Conservation (phyloP, 37 sponge, comb jelly and placozoan genomes). For the Haliclona indistincta region DNA sequence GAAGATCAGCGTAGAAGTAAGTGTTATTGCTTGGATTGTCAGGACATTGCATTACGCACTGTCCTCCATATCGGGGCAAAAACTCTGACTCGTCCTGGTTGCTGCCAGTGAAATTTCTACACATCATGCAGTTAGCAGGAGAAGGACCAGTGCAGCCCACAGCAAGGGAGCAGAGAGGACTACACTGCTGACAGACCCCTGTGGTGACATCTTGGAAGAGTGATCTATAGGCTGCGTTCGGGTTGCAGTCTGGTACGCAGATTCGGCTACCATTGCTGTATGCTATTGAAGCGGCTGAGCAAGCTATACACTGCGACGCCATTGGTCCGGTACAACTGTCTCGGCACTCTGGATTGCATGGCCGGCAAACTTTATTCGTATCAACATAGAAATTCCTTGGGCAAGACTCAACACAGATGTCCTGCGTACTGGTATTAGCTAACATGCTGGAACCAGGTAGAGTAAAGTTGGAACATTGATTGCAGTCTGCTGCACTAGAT, state of each 20-base stretch:
- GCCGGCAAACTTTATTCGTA: conserved; percentile 17
- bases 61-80: conserved; percentile 3
- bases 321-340: conserved; percentile 52
- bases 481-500: conserved; percentile 49
- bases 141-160: conserved; percentile 62
- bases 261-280: conserved; percentile 9
- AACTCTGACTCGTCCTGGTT: neutral
- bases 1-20: neutral
- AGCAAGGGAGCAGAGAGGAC: conserved; percentile 21
- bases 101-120: neutral
- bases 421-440: neutral
- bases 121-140: conserved; percentile 56
- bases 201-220: conserved; percentile 14
- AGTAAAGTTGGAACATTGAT: conserved; percentile 36
- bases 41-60: conserved; percentile 41
- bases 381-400: conserved; percentile 27
- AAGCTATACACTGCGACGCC: conserved; percentile 46
- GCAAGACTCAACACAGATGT: conserved; percentile 41
- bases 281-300: conserved; percentile 16
- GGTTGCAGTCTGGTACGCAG: conserved; percentile 46
- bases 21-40: conserved; percentile 1
- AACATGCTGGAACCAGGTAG: neutral
- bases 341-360: conserved; percentile 37
- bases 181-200: conserved; percentile 53
- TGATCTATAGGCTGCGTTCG: neutral